phyloP scores from a whole-genome alignment of 2,797 vertebrate species.

The Gallinago stenura region DNA sequence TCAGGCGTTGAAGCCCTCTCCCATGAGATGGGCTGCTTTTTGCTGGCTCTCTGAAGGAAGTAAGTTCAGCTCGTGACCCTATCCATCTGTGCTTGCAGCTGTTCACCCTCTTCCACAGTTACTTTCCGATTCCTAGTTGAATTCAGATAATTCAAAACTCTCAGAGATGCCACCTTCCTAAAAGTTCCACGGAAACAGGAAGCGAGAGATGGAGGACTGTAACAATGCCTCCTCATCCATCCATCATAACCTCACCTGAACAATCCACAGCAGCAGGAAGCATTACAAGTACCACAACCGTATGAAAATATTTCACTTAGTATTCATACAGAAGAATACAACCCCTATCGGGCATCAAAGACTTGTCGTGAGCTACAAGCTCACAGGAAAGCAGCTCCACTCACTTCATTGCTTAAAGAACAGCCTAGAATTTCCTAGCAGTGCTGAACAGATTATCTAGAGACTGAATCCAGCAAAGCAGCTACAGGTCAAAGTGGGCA shows the following conservation, averaged over 20 bases:
- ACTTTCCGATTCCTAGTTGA: neutral
- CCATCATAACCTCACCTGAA: neutral
- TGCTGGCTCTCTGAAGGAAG: neutral
- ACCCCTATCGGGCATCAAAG: neutral
- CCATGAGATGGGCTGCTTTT: neutral
- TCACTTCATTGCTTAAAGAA: neutral
- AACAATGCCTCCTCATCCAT: neutral
- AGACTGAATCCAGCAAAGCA: neutral
- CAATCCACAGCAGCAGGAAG: neutral
- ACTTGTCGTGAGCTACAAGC: neutral
- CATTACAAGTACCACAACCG: neutral
- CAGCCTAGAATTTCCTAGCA: neutral
- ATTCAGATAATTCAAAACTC: neutral
- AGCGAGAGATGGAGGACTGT: fast-evolving
- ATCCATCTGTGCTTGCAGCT: neutral
- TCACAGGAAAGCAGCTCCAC: neutral
- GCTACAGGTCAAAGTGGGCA: neutral
- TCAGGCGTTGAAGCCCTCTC: neutral
- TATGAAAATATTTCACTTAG: neutral
- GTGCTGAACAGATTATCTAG: neutral
- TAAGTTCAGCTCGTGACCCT: neutral
- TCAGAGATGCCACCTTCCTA: neutral
- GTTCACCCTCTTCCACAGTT: neutral
- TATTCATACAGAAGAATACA: neutral
- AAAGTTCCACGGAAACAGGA: neutral